A percentile compares a stretch with the other conserved stretches of the same genome.
These are phyloP conservation scores for Polietes domitor DNA, from an alignment of 2,888 invertebrate species.

Conservation along the genomic window DNA sequence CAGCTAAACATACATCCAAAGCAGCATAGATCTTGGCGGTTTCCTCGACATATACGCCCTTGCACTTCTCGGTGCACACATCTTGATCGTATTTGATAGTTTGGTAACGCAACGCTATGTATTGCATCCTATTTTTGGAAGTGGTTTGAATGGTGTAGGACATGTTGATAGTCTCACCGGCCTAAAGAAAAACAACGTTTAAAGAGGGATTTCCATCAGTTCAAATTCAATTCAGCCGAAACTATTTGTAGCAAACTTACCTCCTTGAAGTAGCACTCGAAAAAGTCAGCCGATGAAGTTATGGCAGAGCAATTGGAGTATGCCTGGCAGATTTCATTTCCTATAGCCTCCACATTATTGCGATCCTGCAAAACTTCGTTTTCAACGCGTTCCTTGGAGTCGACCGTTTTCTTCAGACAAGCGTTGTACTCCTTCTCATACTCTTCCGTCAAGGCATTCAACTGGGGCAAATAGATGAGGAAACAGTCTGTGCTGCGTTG, in stretches of 20 bases:
- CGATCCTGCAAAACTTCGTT: not conserved
- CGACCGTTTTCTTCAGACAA: not conserved
- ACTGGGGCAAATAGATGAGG: not conserved
- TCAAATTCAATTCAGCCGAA: not conserved
- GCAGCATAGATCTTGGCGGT: not conserved
- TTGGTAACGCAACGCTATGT: slow-evolving; percentile 2
- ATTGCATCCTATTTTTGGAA: not conserved
- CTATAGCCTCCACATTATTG: not conserved
- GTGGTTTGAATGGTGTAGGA: slow-evolving; percentile 4
- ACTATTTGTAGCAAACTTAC: not conserved
- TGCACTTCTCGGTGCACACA: not conserved
- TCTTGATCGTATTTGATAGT: not conserved
- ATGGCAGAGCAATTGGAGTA: not conserved
- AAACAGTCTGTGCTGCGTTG: not conserved
- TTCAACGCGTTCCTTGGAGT: slow-evolving; percentile 6
- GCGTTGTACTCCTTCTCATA: not conserved
- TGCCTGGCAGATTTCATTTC: not conserved
- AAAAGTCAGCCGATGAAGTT: not conserved
- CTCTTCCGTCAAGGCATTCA: not conserved
- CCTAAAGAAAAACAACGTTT: not conserved
- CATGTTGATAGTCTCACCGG: not conserved
- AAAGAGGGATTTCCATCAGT: too few species aligned
- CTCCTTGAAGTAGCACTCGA: not conserved
- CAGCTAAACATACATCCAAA: slow-evolving; percentile 11
- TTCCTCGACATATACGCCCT: not conserved